A percentile compares a stretch with the other conserved stretches of the same genome.
phyloP scores from a whole-genome alignment of 2,888 invertebrate genomes.

The Pheosia tremula region DNA sequence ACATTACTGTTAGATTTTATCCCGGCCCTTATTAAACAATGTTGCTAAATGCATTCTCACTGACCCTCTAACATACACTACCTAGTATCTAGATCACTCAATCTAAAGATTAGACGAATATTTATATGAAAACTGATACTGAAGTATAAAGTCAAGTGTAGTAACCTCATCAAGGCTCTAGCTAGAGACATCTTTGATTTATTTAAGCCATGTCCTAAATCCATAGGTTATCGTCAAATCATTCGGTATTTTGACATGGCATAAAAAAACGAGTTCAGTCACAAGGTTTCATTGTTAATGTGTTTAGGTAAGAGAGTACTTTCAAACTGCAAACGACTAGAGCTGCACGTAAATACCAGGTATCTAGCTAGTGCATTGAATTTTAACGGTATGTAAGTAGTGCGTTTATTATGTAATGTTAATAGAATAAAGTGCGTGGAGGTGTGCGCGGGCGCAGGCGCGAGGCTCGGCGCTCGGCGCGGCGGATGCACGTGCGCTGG shows the following conservation, averaged over 20 bases:
- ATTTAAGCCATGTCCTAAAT: too few relatives aligned
- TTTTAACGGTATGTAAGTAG: neutral
- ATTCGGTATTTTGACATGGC: neutral
- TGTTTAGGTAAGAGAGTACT: neutral
- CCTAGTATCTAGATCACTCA: too few relatives aligned
- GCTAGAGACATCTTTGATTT: too few relatives aligned
- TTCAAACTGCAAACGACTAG: neutral
- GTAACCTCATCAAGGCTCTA: too few relatives aligned
- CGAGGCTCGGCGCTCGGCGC: conserved; percentile 31
- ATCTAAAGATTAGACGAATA: too few relatives aligned
- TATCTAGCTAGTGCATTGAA: neutral
- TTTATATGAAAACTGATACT: too few relatives aligned
- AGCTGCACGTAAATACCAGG: neutral
- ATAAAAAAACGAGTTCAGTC: neutral
- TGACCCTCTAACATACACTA: neutral
- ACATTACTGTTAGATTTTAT: conserved; percentile 13
- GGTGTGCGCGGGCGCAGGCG: conserved; percentile 8
- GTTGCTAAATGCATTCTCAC: neutral
- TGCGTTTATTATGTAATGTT: neutral
- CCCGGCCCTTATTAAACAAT: neutral
- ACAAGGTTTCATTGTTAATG: neutral
- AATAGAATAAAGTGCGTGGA: conserved; percentile 3
- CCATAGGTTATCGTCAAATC: neutral
- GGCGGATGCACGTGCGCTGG: conserved; percentile 65
- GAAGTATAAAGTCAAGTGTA: too few relatives aligned